Evolutionary conservation across 2,113 vertebrate genomes (phyloP).

Genomic region (Gnathonemus longibarbis): DNA sequence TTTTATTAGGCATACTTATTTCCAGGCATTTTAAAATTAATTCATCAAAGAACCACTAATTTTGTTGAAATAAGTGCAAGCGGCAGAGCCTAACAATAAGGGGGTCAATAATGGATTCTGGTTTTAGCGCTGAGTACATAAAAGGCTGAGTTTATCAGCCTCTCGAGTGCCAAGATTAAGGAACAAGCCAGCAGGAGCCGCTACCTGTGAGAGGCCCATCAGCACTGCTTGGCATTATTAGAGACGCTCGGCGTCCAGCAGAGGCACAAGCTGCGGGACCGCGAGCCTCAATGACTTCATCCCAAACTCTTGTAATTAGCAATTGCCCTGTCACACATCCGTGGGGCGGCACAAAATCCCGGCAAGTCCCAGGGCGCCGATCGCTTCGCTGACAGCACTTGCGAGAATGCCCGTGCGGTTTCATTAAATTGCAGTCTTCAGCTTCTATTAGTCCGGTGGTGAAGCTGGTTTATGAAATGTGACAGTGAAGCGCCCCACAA

Average conservation of each 20-base stretch:
- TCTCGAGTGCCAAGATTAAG: not conserved
- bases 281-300: not conserved
- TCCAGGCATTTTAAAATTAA: not conserved
- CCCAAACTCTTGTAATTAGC: constrained; percentile 13
- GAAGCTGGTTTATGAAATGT: not conserved
- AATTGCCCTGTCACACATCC: not conserved
- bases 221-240: not conserved
- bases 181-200: not conserved
- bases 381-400: not conserved
- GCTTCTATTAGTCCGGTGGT: not conserved
- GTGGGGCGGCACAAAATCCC: not conserved
- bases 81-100: not conserved
- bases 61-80: not conserved
- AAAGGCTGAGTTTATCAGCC: not conserved
- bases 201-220: not conserved
- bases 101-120: not conserved
- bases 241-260: not conserved
- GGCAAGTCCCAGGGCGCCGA: not conserved
- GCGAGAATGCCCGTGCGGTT: not conserved
- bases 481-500: not conserved
- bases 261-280: not conserved
- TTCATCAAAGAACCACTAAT: not conserved
- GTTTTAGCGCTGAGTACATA: not conserved
- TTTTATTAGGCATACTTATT: not conserved
- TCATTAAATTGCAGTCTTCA: not conserved